These are phyloP conservation scores for Lucinisca nassula DNA, from an alignment of 2,888 invertebrate species.

Conservation along the genomic window DNA sequence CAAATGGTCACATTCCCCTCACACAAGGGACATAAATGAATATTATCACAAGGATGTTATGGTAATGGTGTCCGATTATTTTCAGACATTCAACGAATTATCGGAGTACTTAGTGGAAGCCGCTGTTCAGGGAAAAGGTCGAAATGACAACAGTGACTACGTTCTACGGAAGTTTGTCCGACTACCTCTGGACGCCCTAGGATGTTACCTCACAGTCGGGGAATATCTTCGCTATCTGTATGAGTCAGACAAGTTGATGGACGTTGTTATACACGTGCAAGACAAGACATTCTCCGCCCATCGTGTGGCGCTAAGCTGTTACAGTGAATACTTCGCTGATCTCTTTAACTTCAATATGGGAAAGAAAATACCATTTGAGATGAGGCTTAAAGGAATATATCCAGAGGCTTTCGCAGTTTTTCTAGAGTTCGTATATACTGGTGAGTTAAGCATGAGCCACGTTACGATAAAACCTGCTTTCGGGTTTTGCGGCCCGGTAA, in stretches of 20 bases:
- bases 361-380: constrained; percentile 68
- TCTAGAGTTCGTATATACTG: constrained; percentile 77
- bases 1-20: too few relatives aligned
- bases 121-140: neutral
- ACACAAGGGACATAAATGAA: too few relatives aligned
- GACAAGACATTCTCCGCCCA: constrained; percentile 77
- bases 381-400: constrained; percentile 74
- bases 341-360: constrained; percentile 63
- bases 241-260: constrained; percentile 80
- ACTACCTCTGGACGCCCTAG: constrained; percentile 68
- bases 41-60: too few relatives aligned
- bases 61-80: too few relatives aligned
- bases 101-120: constrained; percentile 59
- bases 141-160: neutral
- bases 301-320: constrained; percentile 76
- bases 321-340: constrained; percentile 79
- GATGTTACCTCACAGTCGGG: constrained; percentile 75
- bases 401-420: constrained; percentile 75
- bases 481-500: too few relatives aligned
- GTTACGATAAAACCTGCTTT: too few relatives aligned
- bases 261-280: constrained; percentile 77
- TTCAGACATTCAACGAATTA: constrained; percentile 51
- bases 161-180: constrained; percentile 65
- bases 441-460: constrained; percentile 18
- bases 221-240: constrained; percentile 77